These are phyloP conservation scores for Toxotes chatareus DNA, from an alignment of 2,113 vertebrate genomes.

Conservation along the genomic window DNA sequence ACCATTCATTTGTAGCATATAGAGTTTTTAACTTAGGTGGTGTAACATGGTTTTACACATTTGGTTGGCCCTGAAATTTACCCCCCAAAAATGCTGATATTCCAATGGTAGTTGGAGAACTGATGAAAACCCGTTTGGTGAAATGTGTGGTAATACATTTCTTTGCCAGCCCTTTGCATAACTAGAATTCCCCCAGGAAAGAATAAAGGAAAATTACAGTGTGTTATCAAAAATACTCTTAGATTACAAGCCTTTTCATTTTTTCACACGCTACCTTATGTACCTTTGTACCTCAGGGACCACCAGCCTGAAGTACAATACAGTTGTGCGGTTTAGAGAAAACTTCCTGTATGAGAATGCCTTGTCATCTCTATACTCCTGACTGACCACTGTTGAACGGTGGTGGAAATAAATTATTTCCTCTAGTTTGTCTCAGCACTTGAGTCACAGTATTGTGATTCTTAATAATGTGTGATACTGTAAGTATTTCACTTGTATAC, in stretches of 20 bases:
- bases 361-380: slow-evolving; percentile 2
- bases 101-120: background rate
- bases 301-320: background rate
- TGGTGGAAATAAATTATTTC: slow-evolving; percentile 5
- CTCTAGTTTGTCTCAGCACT: slow-evolving; percentile 12
- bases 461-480: slow-evolving; percentile 19
- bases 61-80: slow-evolving; percentile 1
- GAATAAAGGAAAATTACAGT: background rate
- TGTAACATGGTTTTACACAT: background rate
- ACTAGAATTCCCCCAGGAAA: slow-evolving; percentile 1
- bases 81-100: background rate
- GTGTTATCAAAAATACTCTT: background rate
- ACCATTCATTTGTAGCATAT: background rate
- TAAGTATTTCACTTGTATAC: slow-evolving; percentile 34
- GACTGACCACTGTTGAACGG: slow-evolving; percentile 4
- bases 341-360: slow-evolving; percentile 15
- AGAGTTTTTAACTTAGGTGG: background rate
- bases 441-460: slow-evolving; percentile 33
- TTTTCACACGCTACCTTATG: background rate
- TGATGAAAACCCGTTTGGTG: background rate
- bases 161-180: background rate
- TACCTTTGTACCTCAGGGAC: background rate
- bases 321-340: background rate
- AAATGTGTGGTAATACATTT: background rate
- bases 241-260: background rate